phyloP scores from a whole-genome alignment of 1,140 invertebrate genomes.

The Arctopsyche grandis region DNA sequence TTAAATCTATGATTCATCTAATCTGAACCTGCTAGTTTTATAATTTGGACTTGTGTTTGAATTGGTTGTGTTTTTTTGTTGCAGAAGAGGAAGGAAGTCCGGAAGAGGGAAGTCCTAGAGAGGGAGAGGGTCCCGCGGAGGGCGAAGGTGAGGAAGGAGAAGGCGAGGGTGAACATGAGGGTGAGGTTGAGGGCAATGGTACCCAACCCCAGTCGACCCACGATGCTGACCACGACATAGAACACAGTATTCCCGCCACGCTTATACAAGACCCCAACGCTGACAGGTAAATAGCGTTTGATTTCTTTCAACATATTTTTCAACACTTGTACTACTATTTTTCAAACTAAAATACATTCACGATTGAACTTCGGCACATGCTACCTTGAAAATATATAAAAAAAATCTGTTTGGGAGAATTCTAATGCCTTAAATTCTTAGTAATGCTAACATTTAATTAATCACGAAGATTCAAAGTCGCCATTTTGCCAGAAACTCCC shows the following conservation, averaged over 20 bases:
- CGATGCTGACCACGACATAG: constrained; percentile 58
- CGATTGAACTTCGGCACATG: no score
- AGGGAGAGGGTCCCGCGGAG: constrained; percentile 59
- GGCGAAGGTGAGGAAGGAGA: constrained; percentile 55
- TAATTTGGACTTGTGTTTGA: no score
- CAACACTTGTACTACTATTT: background rate
- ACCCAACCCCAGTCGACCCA: constrained; percentile 58
- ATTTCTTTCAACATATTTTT: constrained; percentile 5
- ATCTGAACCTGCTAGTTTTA: no score
- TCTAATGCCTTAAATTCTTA: no score
- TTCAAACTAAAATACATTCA: no score
- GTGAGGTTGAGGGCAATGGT: constrained; percentile 53
- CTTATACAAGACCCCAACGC: constrained; percentile 66
- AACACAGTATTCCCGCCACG: constrained; percentile 67
- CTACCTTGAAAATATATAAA: no score
- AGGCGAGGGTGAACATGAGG: constrained; percentile 56
- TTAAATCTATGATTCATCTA: no score
- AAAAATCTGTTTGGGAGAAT: no score
- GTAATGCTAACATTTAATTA: no score
- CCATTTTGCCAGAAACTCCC: no score
- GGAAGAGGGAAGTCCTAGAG: constrained; percentile 60
- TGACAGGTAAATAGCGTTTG: constrained; percentile 59
- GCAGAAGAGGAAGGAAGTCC: constrained; percentile 64
- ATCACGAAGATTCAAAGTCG: no score
- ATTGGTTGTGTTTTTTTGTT: background rate